A percentile compares a stretch with the other conserved stretches of the same genome.
Evolutionary conservation across 2,113 vertebrate species (phyloP).

Genomic region (Entomyzon cyanotis): DNA sequence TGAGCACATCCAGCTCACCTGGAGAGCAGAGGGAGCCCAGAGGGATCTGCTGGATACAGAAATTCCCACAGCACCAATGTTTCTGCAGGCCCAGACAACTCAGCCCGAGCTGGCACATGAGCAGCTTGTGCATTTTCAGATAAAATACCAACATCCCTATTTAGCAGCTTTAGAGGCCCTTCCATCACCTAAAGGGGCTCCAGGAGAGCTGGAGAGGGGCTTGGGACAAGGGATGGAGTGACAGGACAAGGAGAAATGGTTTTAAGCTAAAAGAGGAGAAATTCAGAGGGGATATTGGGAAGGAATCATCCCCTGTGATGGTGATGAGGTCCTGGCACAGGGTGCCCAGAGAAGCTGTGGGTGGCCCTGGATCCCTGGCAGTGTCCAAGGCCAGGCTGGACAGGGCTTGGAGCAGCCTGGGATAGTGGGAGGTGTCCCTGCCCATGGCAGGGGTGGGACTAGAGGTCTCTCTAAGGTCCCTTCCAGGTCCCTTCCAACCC

Average conservation of each 20-base stretch:
- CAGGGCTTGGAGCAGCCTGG: accelerated
- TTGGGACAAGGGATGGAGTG: background rate
- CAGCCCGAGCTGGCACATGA: accelerated
- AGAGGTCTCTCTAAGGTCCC: background rate
- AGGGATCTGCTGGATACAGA: accelerated
- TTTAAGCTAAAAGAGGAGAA: background rate
- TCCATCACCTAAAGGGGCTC: background rate
- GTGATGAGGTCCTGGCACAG: background rate
- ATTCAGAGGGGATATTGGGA: background rate
- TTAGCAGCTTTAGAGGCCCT: background rate
- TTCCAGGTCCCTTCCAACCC: background rate
- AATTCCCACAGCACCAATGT: background rate
- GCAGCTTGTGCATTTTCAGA: background rate
- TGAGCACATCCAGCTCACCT: background rate
- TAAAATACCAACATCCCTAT: background rate
- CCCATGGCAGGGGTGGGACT: background rate
- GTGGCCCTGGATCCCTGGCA: background rate
- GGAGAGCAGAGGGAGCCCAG: background rate
- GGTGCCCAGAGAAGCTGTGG: background rate
- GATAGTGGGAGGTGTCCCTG: background rate
- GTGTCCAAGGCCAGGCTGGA: background rate
- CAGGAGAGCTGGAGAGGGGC: background rate
- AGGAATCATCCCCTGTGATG: background rate
- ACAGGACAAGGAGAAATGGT: background rate
- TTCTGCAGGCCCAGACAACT: background rate